These are phyloP conservation scores for Pegea sp. DNA, from an alignment of 23 tunicate genomes.

Conservation along the genomic window DNA sequence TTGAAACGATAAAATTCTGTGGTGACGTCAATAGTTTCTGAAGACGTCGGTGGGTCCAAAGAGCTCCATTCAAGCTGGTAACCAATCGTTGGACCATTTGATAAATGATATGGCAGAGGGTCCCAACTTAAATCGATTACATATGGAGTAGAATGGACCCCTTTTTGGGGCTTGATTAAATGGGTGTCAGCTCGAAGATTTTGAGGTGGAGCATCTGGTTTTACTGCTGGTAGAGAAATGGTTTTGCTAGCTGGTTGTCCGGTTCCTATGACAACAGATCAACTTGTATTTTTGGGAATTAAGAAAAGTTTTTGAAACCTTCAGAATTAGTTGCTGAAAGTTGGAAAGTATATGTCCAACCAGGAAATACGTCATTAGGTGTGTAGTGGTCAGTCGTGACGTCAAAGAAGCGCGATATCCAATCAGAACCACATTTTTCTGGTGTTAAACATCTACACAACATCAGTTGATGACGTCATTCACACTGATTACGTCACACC, in stretches of 20 bases:
- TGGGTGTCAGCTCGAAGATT: slow-evolving; percentile 18
- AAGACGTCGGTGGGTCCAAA: background rate
- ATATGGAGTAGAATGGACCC: background rate
- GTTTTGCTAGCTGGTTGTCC: slow-evolving; percentile 8
- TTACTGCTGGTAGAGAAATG: slow-evolving; percentile 7
- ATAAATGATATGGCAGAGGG: slow-evolving; percentile 9
- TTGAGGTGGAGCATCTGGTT: slow-evolving; percentile 46
- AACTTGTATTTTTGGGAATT: background rate
- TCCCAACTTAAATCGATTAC: slow-evolving; percentile 40
- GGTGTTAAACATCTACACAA: background rate
- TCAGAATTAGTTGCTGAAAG: slow-evolving; percentile 42
- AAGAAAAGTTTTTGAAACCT: slow-evolving; percentile 13
- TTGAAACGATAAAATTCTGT: slow-evolving; percentile 9
- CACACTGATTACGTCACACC: background rate
- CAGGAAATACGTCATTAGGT: slow-evolving; percentile 56
- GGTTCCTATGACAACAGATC: slow-evolving; percentile 8
- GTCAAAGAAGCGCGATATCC: slow-evolving; percentile 22
- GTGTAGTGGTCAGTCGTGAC: slow-evolving; percentile 1
- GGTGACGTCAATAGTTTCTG: background rate
- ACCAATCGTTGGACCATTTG: slow-evolving; percentile 40
- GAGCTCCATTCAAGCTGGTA: slow-evolving; percentile 33
- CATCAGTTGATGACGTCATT: too few species aligned
- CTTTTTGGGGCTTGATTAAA: slow-evolving; percentile 1
- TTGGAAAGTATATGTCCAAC: slow-evolving; percentile 51
- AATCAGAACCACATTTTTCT: background rate